Evolutionary conservation across 2,113 vertebrate genomes (phyloP).

Genomic region (Bubo scandiacus): DNA sequence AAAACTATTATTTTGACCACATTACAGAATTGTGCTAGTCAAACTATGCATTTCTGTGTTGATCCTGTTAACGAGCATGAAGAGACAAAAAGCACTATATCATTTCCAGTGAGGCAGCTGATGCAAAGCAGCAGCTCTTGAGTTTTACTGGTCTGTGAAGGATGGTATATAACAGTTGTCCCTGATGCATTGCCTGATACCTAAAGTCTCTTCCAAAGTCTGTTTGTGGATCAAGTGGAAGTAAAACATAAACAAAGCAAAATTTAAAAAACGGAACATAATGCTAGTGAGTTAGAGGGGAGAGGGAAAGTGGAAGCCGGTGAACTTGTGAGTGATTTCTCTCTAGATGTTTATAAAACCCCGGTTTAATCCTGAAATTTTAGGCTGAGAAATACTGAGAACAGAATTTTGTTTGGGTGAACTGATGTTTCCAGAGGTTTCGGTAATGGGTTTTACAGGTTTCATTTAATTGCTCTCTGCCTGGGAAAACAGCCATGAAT

Average conservation of each 20-base stretch:
- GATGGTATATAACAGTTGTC: not conserved
- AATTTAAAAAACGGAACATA: not conserved
- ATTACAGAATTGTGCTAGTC: not conserved
- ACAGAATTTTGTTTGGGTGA: not conserved
- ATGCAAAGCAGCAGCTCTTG: not conserved
- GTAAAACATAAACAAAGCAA: not conserved
- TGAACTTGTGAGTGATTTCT: not conserved
- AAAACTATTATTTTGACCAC: not conserved
- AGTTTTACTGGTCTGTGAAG: not conserved
- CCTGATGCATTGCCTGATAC: not conserved
- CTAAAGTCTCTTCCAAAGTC: not conserved
- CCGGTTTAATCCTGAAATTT: not conserved
- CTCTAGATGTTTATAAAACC: not conserved
- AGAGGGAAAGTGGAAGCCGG: not conserved
- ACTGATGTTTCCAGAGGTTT: constrained; percentile 2
- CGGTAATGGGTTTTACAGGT: constrained; percentile 20
- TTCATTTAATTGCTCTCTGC: not conserved
- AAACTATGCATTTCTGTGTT: not conserved
- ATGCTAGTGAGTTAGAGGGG: not conserved
- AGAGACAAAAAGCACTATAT: not conserved
- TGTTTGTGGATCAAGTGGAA: not conserved
- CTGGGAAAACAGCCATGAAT: constrained; percentile 38
- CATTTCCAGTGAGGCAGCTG: not conserved
- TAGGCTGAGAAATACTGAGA: not conserved
- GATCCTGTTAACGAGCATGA: not conserved